Base-by-base conservation (phyloP, 2,113 vertebrate species). In the Sisor rabdophorus region DNA sequence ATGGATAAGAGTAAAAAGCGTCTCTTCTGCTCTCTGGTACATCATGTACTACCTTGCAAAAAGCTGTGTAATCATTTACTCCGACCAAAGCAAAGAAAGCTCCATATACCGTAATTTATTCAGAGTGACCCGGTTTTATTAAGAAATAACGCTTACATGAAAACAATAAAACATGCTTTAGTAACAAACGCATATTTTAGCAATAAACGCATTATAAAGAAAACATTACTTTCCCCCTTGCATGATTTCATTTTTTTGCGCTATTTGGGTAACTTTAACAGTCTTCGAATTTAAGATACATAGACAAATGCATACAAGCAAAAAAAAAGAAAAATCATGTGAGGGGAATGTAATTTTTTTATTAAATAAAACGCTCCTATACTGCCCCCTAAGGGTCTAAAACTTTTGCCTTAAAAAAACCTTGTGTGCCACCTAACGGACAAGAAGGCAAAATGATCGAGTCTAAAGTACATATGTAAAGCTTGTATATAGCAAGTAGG, bases 351-450 rank as follows among this genome's bases (percentile, higher is more conserved):
- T n/a, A 47, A 28, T 19, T 20, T 40, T 60, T 55, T 2, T 13
- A 3, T 11, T 52, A 22, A 44, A 47, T 32, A 69, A 67, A 76
- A 53, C 73, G 24, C 85, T 83, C 70, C 84, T 88, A 90, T 81
- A 88, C 84, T 89, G 90, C 88, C 89, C 89, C 87, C 90, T 73
- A 71, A 65, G n/a, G 74, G 85, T 73, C 72, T 77, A 68, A 81
- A 48, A 3, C 32, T 16, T 47, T 54, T 22, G 11, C 11, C 2
- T 26, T 9, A 44, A 59, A 2, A 16, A 47, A 22, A 77, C 24
- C 28, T 50, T 20, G 26, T n/a, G 47, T 50, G 77, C 73, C 80
- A 65, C 77, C 81, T 76, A 73, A 47, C n/a, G 73, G 54, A 24
- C 3, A 78, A 48, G 15, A 17, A 2, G 2, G 13, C 2, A 54